A percentile compares a stretch with the other conserved stretches of the same genome.
Conservation (phyloP, 2,888 invertebrate species). For the Keiferia lycopersicella region DNA sequence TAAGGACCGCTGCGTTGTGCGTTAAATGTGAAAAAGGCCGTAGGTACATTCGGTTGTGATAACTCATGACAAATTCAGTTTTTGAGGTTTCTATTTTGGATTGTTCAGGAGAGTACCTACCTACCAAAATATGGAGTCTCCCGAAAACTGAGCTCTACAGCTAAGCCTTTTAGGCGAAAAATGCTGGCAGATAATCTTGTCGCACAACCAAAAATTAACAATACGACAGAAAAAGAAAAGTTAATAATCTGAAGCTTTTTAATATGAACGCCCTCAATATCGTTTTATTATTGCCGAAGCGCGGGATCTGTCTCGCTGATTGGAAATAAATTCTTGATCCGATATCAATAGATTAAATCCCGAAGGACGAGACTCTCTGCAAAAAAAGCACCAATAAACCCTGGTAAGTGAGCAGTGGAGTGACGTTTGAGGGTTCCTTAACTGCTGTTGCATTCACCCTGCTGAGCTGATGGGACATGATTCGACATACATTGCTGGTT, state of each 20-base stretch:
- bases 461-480: no score
- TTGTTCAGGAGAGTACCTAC: no score
- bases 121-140: no score
- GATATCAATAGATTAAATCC: conserved; percentile 29
- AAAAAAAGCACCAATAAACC: conserved; percentile 20
- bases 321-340: conserved; percentile 31
- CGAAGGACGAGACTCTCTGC: conserved; percentile 24
- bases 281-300: conserved; percentile 17
- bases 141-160: no score
- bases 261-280: not conserved
- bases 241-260: not conserved
- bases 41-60: no score
- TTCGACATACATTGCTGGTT: no score
- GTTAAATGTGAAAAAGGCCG: no score
- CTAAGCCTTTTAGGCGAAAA: no score
- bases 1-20: no score
- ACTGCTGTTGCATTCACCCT: no score
- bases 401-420: conserved; percentile 10
- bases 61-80: no score
- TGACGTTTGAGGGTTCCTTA: not conserved
- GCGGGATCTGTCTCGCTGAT: conserved; percentile 27
- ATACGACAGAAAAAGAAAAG: not conserved
- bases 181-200: not conserved
- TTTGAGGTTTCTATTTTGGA: no score
- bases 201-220: not conserved